phyloP scores from a whole-genome alignment of 2,888 invertebrate species.

The Tuta absoluta region DNA sequence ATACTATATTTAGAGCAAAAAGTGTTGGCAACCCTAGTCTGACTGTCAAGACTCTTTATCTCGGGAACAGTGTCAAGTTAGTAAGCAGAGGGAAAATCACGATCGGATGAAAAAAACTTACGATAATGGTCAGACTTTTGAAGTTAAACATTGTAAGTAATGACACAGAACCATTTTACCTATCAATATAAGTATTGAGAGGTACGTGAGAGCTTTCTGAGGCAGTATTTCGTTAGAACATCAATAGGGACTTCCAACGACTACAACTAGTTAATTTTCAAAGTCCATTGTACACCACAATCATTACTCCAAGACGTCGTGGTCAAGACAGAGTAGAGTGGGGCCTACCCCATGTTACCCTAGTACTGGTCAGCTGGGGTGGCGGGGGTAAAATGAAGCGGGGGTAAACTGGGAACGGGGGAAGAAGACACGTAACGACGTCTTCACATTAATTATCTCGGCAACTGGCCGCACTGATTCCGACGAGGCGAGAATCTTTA shows the following conservation, averaged over 20 bases:
- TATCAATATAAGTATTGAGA: no score
- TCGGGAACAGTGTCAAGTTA: no score
- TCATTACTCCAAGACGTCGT: slow-evolving; percentile 16
- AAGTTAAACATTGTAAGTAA: no score
- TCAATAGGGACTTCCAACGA: neutral
- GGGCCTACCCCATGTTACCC: no score
- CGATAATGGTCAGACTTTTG: no score
- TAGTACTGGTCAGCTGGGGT: slow-evolving; percentile 11
- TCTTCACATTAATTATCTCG: slow-evolving; percentile 62
- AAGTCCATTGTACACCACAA: slow-evolving; percentile 8
- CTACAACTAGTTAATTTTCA: neutral
- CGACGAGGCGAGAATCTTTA: slow-evolving; percentile 43
- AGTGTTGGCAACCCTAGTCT: no score
- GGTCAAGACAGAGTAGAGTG: slow-evolving; percentile 16
- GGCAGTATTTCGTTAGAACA: neutral
- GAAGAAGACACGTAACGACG: slow-evolving; percentile 48
- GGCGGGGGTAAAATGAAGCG: slow-evolving; percentile 16
- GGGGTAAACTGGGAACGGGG: slow-evolving; percentile 24
- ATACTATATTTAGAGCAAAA: no score
- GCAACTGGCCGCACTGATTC: slow-evolving; percentile 46
- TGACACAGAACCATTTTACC: no score
- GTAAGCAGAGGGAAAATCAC: no score
- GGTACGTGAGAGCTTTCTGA: neutral
- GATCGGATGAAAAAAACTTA: no score
- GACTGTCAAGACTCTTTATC: no score